Conservation (phyloP, 2,113 vertebrate genomes). For the Synodontis membranacea region DNA sequence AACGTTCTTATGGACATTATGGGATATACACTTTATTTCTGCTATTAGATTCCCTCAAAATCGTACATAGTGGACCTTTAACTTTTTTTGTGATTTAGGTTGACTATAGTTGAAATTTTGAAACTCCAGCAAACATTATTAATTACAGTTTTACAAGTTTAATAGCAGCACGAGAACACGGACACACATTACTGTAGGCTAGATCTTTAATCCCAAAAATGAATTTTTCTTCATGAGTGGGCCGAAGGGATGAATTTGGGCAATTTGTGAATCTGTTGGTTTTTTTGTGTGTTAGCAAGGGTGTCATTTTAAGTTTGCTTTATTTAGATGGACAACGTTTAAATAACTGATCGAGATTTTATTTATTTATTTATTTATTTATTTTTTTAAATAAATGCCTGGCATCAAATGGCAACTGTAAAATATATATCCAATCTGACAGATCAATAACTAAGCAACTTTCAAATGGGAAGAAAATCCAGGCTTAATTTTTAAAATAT, state of each 20-base stretch:
- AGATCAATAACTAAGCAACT: background rate
- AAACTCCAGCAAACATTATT: background rate
- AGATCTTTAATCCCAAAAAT: background rate
- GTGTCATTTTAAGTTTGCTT: background rate
- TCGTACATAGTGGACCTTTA: too few relatives aligned
- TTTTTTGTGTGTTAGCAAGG: conserved; percentile 10
- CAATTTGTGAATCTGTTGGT: conserved; percentile 4
- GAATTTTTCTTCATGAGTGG: background rate
- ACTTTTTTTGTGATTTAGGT: background rate
- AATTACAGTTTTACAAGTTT: background rate
- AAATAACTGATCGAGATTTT: background rate
- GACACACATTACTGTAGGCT: background rate
- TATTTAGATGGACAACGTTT: background rate
- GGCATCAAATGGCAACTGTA: background rate
- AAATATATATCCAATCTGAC: background rate
- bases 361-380: background rate
- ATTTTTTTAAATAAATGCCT: background rate
- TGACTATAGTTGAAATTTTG: background rate
- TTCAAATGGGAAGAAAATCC: background rate
- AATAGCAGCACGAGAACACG: background rate
- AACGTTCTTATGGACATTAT: too few relatives aligned
- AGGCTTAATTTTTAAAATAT: background rate
- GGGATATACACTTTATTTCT: too few relatives aligned
- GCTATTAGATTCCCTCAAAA: too few relatives aligned
- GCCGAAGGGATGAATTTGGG: background rate